phyloP scores from a whole-genome alignment of 1,140 invertebrate genomes.

The Nephila pilipes region DNA sequence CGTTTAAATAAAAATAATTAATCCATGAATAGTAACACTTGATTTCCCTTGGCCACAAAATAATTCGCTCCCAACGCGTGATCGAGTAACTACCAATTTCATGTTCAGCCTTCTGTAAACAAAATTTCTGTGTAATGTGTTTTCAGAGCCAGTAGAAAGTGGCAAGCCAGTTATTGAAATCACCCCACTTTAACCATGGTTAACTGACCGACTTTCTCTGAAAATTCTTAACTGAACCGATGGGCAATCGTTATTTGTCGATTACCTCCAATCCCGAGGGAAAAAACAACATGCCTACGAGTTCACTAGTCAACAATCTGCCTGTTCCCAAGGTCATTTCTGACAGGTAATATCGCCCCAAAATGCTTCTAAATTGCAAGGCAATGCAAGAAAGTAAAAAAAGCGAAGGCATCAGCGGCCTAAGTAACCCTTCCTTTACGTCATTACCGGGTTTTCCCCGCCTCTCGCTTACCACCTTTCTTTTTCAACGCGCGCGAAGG shows the following conservation, averaged over 20 bases:
- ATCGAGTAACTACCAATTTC: background rate
- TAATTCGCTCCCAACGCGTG: background rate
- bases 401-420: background rate
- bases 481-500: background rate
- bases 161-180: background rate
- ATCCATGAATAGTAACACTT: background rate
- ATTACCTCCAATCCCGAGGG: slow-evolving; percentile 36
- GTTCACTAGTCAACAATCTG: background rate
- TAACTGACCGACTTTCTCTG: slow-evolving; percentile 67
- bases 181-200: slow-evolving; percentile 28
- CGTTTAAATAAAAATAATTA: background rate
- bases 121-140: background rate
- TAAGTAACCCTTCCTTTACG: background rate
- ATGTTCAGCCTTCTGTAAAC: background rate
- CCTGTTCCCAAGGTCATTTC: slow-evolving; percentile 54
- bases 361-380: slow-evolving; percentile 63
- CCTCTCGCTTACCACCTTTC: background rate
- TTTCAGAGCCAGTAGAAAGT: background rate
- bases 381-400: slow-evolving; percentile 30
- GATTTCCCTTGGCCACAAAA: background rate
- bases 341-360: slow-evolving; percentile 26
- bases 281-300: background rate
- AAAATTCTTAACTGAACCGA: background rate
- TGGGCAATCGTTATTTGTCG: slow-evolving; percentile 40
- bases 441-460: slow-evolving; percentile 38